These are phyloP conservation scores for Sitta europaea DNA, from an alignment of 2,113 vertebrate genomes.

Conservation along the genomic window DNA sequence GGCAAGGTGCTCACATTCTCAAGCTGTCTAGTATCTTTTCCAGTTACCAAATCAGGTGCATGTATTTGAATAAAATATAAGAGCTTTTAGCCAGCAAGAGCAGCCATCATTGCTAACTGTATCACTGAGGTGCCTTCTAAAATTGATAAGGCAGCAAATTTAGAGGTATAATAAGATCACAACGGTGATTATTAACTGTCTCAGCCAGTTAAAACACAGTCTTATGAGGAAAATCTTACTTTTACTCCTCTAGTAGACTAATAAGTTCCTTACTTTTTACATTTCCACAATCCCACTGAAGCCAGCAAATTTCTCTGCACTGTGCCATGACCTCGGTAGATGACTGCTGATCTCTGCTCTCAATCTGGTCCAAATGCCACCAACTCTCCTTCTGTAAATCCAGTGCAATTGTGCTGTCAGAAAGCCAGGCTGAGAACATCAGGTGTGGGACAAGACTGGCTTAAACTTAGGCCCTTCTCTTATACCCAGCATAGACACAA, in stretches of 20 bases:
- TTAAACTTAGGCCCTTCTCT: background rate
- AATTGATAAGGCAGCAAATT: background rate
- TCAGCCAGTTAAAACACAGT: background rate
- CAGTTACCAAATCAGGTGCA: background rate
- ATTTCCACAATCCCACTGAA: background rate
- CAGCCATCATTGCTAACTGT: background rate
- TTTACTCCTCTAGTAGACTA: background rate
- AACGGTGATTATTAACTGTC: background rate
- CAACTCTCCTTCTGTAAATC: background rate
- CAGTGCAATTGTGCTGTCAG: background rate
- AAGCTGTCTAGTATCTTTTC: background rate
- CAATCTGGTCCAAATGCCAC: background rate
- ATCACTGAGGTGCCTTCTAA: background rate
- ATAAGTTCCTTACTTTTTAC: background rate
- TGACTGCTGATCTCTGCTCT: background rate
- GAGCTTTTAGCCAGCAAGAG: background rate
- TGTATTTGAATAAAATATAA: background rate
- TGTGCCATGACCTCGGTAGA: fast-evolving
- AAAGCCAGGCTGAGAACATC: background rate
- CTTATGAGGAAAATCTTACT: background rate
- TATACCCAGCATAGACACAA: background rate
- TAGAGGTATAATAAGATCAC: background rate
- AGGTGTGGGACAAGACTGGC: background rate
- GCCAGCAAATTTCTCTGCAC: background rate
- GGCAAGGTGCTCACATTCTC: background rate